These are phyloP conservation scores for Poecile montanus DNA, from an alignment of 2,797 vertebrate species.

Conservation along the genomic window DNA sequence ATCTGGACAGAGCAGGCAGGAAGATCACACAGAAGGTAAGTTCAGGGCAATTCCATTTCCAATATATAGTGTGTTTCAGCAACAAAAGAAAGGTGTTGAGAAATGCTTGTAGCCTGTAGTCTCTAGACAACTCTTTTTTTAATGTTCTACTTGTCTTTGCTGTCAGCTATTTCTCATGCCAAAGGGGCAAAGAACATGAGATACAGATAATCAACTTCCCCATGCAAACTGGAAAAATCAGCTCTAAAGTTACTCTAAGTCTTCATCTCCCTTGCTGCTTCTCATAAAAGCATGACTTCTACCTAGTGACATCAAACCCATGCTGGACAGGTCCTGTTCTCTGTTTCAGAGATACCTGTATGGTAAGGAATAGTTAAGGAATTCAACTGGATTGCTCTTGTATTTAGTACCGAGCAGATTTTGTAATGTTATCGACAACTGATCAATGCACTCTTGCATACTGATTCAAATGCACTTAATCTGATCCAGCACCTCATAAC, in stretches of 20 bases:
- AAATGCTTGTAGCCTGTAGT: not conserved
- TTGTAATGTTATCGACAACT: not conserved
- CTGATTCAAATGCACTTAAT: not conserved
- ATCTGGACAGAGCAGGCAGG: not conserved
- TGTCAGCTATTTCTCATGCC: not conserved
- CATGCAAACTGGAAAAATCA: not conserved
- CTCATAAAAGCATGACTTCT: not conserved
- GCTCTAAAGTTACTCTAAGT: not conserved
- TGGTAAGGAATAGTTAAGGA: not conserved
- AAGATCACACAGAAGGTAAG: not conserved
- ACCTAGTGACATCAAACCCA: not conserved
- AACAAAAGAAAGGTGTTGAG: not conserved
- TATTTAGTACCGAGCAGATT: not conserved
- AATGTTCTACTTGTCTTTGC: not conserved
- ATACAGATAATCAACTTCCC: not conserved
- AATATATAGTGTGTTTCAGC: not conserved
- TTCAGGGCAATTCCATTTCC: not conserved
- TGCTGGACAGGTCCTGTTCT: not conserved
- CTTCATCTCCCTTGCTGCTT: not conserved
- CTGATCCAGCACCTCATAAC: not conserved
- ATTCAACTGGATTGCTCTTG: not conserved
- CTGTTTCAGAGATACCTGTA: not conserved
- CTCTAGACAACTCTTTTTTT: not conserved
- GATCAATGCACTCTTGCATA: not conserved
- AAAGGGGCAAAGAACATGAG: not conserved